phyloP scores from a whole-genome alignment of 2,113 vertebrate genomes.

The Myotis lucifugus region DNA sequence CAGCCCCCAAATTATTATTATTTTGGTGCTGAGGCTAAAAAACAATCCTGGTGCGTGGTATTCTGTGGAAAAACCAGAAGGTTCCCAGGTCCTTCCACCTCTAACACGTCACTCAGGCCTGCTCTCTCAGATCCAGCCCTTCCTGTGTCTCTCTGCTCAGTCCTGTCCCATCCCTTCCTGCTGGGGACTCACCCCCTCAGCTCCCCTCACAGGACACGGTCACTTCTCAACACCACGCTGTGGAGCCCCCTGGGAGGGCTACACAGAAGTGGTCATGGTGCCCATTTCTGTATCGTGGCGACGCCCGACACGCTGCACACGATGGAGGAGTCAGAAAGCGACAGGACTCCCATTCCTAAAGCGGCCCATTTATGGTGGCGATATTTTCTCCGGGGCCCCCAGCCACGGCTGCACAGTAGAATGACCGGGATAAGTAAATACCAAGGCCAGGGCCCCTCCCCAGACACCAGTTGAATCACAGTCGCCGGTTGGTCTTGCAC shows the following conservation, averaged over 20 bases:
- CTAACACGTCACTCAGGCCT: neutral
- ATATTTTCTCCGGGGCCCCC: neutral
- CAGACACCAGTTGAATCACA: neutral
- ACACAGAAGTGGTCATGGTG: no score
- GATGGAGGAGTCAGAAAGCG: neutral
- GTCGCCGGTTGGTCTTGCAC: neutral
- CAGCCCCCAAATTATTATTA: neutral
- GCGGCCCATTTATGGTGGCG: neutral
- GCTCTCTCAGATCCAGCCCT: neutral
- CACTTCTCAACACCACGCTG: neutral
- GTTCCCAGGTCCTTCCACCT: neutral
- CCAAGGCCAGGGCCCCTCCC: neutral
- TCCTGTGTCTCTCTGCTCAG: no score
- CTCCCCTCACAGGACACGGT: neutral
- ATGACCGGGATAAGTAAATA: neutral
- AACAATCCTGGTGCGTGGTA: neutral
- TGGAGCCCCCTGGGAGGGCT: neutral
- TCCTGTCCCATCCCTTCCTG: neutral
- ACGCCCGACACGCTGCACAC: neutral
- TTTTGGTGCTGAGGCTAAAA: neutral
- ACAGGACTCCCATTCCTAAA: neutral
- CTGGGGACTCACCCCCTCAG: rapidly evolving
- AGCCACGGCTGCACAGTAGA: neutral
- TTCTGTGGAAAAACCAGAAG: neutral
- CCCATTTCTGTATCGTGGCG: neutral